These are phyloP conservation scores for Onthophagus taurus DNA, from an alignment of 1,140 invertebrate species.

Conservation along the genomic window DNA sequence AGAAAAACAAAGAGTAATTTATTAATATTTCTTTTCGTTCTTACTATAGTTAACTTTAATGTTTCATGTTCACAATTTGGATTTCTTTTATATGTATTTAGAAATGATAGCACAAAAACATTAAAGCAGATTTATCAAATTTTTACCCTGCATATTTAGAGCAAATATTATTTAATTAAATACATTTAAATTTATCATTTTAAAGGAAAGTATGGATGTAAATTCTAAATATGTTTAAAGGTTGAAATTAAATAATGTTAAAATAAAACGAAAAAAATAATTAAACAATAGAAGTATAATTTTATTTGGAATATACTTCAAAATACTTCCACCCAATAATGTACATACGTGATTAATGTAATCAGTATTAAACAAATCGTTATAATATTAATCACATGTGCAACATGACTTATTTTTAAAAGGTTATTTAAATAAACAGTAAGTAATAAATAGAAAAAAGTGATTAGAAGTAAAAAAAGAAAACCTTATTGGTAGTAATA, in stretches of 20 bases:
- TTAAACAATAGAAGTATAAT: slow-evolving; percentile 22
- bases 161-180: too few species aligned
- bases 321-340: slow-evolving; percentile 36
- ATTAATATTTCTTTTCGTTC: too few species aligned
- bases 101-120: too few species aligned
- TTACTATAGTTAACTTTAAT: too few species aligned
- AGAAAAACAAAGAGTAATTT: too few species aligned
- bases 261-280: slow-evolving; percentile 7
- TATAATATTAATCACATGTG: slow-evolving; percentile 36
- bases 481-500: slow-evolving; percentile 3
- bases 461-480: slow-evolving; percentile 6
- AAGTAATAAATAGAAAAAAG: slow-evolving; percentile 9
- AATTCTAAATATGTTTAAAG: too few species aligned
- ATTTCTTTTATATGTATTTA: too few species aligned
- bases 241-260: neutral
- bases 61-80: too few species aligned
- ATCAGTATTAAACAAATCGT: slow-evolving; percentile 37
- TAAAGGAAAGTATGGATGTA: too few species aligned
- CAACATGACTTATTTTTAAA: slow-evolving; percentile 35
- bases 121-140: too few species aligned
- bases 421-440: slow-evolving; percentile 15
- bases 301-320: slow-evolving; percentile 31
- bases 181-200: too few species aligned
- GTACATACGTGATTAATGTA: slow-evolving; percentile 40
- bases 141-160: too few species aligned